A percentile compares a stretch with the other conserved stretches of the same genome.
Conservation (phyloP, 2,888 invertebrate genomes). For the Petrolisthes manimaculis region DNA sequence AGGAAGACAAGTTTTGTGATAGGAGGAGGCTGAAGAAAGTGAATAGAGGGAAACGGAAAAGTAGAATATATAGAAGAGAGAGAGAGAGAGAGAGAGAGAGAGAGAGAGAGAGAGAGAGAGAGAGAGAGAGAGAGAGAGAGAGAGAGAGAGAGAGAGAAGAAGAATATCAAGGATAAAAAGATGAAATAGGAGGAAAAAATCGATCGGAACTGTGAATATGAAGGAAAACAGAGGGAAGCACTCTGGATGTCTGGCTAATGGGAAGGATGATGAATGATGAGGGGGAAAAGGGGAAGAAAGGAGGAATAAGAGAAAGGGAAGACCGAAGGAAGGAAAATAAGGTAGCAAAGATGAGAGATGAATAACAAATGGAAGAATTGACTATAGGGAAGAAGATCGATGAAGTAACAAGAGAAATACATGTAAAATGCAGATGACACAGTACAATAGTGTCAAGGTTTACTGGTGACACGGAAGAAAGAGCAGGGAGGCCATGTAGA, state of each 20-base stretch:
- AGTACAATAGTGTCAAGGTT: no score
- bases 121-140: background rate
- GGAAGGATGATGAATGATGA: background rate
- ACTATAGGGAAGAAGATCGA: background rate
- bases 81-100: background rate
- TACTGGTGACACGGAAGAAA: background rate
- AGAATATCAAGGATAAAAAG: background rate
- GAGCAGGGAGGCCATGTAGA: background rate
- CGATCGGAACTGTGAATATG: background rate
- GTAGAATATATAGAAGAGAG: background rate
- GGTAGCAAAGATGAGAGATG: background rate
- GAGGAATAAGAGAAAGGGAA: background rate
- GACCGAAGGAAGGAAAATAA: background rate
- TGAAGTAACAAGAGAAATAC: background rate
- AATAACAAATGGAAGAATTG: background rate
- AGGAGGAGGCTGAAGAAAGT: background rate
- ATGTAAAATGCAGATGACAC: no score
- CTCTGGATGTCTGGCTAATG: background rate
- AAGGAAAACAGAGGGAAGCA: background rate
- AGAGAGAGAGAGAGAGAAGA: background rate
- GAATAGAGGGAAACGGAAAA: background rate
- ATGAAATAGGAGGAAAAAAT: background rate
- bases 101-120: background rate
- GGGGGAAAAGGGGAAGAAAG: background rate
- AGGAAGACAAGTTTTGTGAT: background rate